These are phyloP conservation scores for Procambarus clarkii DNA, from an alignment of 1,140 invertebrate genomes.

Conservation along the genomic window DNA sequence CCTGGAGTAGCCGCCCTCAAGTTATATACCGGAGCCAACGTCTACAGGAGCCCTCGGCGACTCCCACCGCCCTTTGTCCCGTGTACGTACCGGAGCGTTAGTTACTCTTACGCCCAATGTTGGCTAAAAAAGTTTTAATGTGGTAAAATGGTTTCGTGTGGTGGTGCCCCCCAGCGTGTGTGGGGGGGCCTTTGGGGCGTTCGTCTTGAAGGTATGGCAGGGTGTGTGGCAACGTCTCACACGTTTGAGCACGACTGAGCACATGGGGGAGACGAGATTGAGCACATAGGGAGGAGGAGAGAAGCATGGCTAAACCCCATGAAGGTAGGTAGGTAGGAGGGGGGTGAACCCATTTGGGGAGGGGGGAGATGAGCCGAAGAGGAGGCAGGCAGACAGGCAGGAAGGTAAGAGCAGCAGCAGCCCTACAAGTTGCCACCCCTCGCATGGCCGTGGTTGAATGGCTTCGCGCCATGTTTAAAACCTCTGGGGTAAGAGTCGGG, in stretches of 20 bases:
- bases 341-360: too few relatives aligned
- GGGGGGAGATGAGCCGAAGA: too few relatives aligned
- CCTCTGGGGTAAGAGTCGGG: background rate
- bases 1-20: background rate
- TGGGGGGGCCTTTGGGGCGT: too few relatives aligned
- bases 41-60: conserved; percentile 7
- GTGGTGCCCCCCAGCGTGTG: too few relatives aligned
- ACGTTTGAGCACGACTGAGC: too few relatives aligned
- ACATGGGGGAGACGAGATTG: background rate
- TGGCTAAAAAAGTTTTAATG: too few relatives aligned
- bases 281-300: background rate
- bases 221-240: too few relatives aligned
- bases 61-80: background rate
- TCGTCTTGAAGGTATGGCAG: too few relatives aligned
- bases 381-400: background rate
- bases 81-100: background rate
- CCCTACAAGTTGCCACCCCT: conserved; percentile 8
- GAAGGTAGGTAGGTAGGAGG: too few relatives aligned
- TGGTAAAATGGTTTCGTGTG: too few relatives aligned
- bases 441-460: conserved; percentile 10
- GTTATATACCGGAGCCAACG: conserved; percentile 15
- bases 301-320: background rate
- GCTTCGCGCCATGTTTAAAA: conserved; percentile 33
- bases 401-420: background rate
- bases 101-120: background rate